phyloP scores from a whole-genome alignment of 1,140 invertebrate genomes.

The Heliconius nattereri region DNA sequence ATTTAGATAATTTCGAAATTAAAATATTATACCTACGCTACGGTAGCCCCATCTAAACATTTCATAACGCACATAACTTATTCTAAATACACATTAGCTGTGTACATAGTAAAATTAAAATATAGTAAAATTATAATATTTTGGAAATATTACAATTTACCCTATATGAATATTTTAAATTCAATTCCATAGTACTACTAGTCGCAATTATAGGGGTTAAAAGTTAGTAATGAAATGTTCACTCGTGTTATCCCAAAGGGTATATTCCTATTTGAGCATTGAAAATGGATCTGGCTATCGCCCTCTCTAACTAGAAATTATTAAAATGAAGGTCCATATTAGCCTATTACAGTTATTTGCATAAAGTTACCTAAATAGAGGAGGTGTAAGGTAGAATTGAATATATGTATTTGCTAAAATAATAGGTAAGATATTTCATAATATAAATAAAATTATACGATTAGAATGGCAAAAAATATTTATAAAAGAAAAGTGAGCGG shows the following conservation, averaged over 20 bases:
- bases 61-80: background rate
- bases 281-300: conserved; percentile 30
- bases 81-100: background rate
- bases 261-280: conserved; percentile 28
- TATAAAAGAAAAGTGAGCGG: no score
- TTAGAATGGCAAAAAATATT: no score
- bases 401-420: background rate
- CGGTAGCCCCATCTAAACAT: no score
- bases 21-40: no score
- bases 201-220: conserved; percentile 22
- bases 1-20: no score
- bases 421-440: background rate
- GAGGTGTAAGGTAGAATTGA: background rate
- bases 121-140: no score
- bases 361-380: conserved; percentile 31
- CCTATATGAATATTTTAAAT: background rate
- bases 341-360: conserved; percentile 25
- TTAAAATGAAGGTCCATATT: conserved; percentile 39
- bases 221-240: conserved; percentile 30
- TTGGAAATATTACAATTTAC: no score
- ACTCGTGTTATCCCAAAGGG: conserved; percentile 24
- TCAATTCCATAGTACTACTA: background rate
- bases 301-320: conserved; percentile 38
- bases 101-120: no score
- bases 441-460: background rate